Percentiles rank a stretch among this genome's conserved stretches.
Evolutionary conservation across 92 coral and sea anemone species (phyloP).

Genomic region (Porites cylindrica): DNA sequence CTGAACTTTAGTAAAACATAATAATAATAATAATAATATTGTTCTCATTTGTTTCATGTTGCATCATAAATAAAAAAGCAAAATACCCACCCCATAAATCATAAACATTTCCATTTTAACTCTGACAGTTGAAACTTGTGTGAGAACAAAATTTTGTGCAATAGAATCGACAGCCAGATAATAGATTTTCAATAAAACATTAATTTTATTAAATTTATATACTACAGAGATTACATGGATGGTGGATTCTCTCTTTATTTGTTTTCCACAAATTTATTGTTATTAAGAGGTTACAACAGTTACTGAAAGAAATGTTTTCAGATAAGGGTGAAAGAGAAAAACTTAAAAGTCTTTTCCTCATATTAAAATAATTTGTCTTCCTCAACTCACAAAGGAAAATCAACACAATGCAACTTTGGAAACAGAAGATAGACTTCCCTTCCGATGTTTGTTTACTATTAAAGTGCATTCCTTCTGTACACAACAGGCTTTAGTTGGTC

Average conservation of each 20-base stretch:
- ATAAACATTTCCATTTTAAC: too few relatives aligned
- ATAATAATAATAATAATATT: too few relatives aligned
- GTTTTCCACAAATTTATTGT: not conserved
- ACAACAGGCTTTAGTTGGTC: not conserved
- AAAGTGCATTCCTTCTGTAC: not conserved
- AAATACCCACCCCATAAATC: too few relatives aligned
- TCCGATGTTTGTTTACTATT: not conserved
- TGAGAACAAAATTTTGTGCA: not conserved
- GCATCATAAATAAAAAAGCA: too few relatives aligned
- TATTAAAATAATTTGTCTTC: not conserved
- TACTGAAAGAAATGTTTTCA: constrained; percentile 1
- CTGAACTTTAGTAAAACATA: too few relatives aligned
- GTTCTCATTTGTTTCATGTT: too few relatives aligned
- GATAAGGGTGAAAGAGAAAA: not conserved
- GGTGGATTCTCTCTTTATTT: not conserved
- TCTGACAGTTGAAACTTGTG: too few relatives aligned
- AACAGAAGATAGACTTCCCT: not conserved
- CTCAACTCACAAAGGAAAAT: not conserved
- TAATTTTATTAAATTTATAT: not conserved
- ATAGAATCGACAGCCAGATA: not conserved
- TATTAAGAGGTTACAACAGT: not conserved
- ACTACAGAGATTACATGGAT: not conserved
- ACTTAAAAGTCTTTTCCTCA: not conserved
- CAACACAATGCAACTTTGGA: not conserved
- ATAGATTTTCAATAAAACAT: not conserved